phyloP scores from a whole-genome alignment of 1,140 invertebrate genomes.

The Aphaenogaster ashmeadi region DNA sequence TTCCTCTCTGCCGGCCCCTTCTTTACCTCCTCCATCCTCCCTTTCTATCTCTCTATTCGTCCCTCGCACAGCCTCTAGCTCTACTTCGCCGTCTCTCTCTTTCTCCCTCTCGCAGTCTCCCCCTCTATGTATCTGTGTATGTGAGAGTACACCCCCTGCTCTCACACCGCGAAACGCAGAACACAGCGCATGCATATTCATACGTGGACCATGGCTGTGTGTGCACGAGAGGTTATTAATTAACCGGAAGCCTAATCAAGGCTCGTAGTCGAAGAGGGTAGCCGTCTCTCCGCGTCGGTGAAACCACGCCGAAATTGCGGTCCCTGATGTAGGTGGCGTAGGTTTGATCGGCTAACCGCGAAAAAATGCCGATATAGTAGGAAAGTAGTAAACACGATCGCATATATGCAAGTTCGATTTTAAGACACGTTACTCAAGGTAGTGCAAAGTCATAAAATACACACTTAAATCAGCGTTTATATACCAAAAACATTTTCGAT shows the following conservation, averaged over 20 bases:
- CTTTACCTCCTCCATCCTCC: constrained; percentile 33
- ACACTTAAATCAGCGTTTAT: background rate
- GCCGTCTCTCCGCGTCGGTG: constrained; percentile 76
- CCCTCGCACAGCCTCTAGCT: constrained; percentile 30
- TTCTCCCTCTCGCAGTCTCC: background rate
- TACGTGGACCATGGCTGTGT: constrained; percentile 82
- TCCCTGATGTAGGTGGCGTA: constrained; percentile 72
- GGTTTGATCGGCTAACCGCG: constrained; percentile 70
- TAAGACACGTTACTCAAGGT: background rate
- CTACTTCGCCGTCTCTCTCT: background rate
- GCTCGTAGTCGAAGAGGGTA: constrained; percentile 83
- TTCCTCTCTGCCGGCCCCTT: constrained; percentile 56
- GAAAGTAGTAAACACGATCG: background rate
- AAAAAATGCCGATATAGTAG: constrained; percentile 60
- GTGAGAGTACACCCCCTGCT: constrained; percentile 68
- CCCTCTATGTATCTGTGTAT: constrained; percentile 40
- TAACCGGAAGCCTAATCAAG: constrained; percentile 87
- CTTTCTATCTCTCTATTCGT: constrained; percentile 37
- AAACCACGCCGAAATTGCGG: constrained; percentile 78
- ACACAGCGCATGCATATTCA: constrained; percentile 86
- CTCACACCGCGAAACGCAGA: constrained; percentile 83
- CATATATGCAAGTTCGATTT: background rate
- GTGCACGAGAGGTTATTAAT: constrained; percentile 87
- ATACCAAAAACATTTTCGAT: background rate
- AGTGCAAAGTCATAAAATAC: background rate